Evolutionary conservation across 2,113 vertebrate species (phyloP).

Genomic region (Campylorhamphus procurvoides): DNA sequence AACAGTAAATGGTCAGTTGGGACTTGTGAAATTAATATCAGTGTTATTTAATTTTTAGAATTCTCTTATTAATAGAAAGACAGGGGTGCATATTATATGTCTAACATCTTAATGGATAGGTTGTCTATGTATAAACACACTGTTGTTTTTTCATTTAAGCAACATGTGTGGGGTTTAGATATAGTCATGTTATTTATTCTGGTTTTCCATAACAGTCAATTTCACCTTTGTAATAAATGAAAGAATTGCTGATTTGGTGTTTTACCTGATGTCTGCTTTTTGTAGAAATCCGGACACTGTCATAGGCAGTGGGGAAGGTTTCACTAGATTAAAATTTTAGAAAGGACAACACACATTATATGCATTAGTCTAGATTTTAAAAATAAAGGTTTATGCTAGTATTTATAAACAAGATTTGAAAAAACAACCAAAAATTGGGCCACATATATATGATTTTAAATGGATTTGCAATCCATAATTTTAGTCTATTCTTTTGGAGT

Average conservation of each 20-base stretch:
- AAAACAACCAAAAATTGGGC: not conserved
- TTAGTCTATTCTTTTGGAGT: not conserved
- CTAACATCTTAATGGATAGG: constrained; percentile 15
- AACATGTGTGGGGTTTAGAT: not conserved
- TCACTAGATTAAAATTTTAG: not conserved
- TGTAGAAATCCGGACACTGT: not conserved
- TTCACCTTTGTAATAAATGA: not conserved
- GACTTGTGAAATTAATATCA: not conserved
- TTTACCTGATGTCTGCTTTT: not conserved
- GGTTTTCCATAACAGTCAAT: not conserved
- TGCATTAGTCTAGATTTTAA: not conserved
- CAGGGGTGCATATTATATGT: not conserved
- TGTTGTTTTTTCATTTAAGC: not conserved
- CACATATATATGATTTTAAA: not conserved
- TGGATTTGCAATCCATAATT: not conserved
- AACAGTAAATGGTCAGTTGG: not conserved
- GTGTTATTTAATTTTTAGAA: not conserved
- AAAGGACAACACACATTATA: not conserved
- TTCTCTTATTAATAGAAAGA: constrained; percentile 15
- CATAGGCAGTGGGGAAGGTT: not conserved
- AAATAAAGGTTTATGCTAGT: not conserved
- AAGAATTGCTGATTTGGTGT: not conserved
- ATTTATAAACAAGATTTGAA: not conserved
- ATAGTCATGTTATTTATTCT: not conserved
- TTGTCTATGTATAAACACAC: constrained; percentile 3